Conservation (phyloP, 2,888 invertebrate species). For the Brenthis hecate region DNA sequence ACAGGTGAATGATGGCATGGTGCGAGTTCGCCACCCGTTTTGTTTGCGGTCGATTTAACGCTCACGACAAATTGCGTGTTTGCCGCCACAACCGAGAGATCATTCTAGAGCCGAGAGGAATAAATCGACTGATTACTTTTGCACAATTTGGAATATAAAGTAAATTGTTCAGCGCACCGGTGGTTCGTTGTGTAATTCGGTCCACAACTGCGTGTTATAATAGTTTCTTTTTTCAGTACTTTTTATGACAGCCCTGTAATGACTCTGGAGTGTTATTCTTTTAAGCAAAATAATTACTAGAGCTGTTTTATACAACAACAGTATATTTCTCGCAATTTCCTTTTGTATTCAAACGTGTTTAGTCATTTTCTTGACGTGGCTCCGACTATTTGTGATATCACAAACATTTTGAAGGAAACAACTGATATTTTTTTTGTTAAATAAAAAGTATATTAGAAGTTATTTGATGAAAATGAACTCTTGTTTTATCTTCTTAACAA, state of each 20-base stretch:
- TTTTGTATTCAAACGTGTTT: constrained; percentile 34
- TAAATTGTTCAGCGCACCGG: constrained; percentile 48
- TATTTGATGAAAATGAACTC: constrained; percentile 74
- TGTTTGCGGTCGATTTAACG: constrained; percentile 82
- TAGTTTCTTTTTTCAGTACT: constrained; percentile 42
- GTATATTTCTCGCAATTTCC: constrained; percentile 32
- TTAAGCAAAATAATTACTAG: constrained; percentile 40
- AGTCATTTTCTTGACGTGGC: constrained; percentile 32
- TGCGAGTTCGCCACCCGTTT: constrained; percentile 68
- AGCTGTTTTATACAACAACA: constrained; percentile 35
- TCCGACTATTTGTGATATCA: constrained; percentile 1
- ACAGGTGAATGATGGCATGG: constrained; percentile 79
- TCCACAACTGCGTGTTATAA: constrained; percentile 43
- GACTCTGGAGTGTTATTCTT: constrained; percentile 44
- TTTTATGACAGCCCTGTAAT: constrained; percentile 43
- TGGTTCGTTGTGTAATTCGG: constrained; percentile 44
- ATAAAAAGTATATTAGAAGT: constrained; percentile 61
- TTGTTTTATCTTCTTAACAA: constrained; percentile 81
- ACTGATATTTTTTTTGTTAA: constrained; percentile 27
- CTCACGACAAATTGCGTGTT: constrained; percentile 80
- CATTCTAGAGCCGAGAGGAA: constrained; percentile 66
- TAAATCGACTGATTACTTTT: constrained; percentile 68
- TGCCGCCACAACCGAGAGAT: constrained; percentile 72
- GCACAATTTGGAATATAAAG: constrained; percentile 61
- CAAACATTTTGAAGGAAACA: constrained; percentile 18